A percentile compares a stretch with the other conserved stretches of the same genome.
Evolutionary conservation across 2,888 invertebrate species (phyloP).

Genomic region (Drosophila helvetica): DNA sequence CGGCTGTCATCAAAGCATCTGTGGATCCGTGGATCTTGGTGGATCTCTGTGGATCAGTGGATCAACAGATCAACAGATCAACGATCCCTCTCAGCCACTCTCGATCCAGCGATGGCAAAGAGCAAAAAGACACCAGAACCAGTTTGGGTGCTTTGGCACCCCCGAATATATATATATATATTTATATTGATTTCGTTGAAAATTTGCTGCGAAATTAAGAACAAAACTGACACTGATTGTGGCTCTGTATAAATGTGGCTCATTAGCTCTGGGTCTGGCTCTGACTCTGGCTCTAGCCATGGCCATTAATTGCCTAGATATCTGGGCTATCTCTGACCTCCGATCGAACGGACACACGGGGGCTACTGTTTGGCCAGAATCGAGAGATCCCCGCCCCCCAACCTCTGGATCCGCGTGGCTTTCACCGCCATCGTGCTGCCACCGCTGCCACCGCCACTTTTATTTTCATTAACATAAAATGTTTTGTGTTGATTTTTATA

Average conservation of each 20-base stretch:
- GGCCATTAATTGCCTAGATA: slow-evolving; percentile 43
- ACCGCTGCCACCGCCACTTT: slow-evolving; percentile 35
- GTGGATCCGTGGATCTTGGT: slow-evolving; percentile 2
- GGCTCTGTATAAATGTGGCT: slow-evolving; percentile 30
- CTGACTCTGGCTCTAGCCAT: neutral
- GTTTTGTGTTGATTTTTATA: slow-evolving; percentile 78
- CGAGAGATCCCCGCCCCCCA: too few species aligned
- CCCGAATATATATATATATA: neutral
- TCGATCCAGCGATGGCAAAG: neutral
- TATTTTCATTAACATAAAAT: slow-evolving; percentile 80
- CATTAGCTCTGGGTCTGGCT: slow-evolving; percentile 17
- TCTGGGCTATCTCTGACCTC: slow-evolving; percentile 28
- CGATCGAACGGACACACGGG: slow-evolving; percentile 7
- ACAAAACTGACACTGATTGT: slow-evolving; percentile 24
- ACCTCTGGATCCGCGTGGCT: neutral
- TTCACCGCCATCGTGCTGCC: neutral
- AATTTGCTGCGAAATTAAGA: slow-evolving; percentile 12
- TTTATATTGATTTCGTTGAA: neutral
- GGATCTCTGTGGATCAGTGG: slow-evolving; percentile 3
- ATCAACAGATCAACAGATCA: neutral
- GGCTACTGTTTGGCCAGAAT: slow-evolving; percentile 31
- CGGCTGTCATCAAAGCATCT: slow-evolving; percentile 43
- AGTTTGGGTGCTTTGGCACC: neutral
- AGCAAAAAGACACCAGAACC: neutral
- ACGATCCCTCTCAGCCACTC: neutral